Conservation (phyloP, 2,797 vertebrate genomes). For the Leptoclinus maculatus region DNA sequence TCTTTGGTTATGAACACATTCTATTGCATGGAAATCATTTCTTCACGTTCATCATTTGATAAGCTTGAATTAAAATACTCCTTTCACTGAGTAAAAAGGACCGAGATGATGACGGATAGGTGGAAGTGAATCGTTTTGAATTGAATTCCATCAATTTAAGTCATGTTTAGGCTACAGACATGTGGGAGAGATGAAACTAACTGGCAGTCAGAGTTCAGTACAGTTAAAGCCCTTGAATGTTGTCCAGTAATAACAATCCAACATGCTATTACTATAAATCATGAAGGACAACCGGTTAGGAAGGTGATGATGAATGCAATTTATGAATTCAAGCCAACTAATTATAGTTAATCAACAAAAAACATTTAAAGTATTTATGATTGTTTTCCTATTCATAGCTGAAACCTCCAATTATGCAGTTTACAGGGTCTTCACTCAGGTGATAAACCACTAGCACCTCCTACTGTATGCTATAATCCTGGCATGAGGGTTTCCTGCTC, state of each 20-base stretch:
- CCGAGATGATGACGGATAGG: background rate
- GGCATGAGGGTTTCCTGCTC: background rate
- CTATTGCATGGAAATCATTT: background rate
- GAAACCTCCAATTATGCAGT: background rate
- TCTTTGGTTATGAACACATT: constrained; percentile 16
- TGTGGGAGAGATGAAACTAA: background rate
- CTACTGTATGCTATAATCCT: constrained; percentile 42
- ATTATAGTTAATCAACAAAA: constrained; percentile 15
- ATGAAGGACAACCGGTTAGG: background rate
- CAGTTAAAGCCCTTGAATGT: constrained; percentile 4
- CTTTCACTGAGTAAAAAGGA: constrained; percentile 1
- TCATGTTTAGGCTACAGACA: background rate
- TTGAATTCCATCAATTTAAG: constrained; percentile 18
- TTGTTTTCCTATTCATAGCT: constrained; percentile 23
- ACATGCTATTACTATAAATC: background rate
- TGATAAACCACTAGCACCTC: constrained; percentile 64
- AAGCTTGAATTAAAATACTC: background rate
- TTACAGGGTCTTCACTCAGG: background rate
- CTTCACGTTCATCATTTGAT: background rate
- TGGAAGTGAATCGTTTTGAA: background rate
- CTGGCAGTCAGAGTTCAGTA: background rate
- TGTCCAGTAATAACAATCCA: background rate
- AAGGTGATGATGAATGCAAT: background rate
- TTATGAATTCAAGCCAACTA: background rate
- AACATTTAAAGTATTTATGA: background rate